Base-by-base conservation (phyloP, 2,888 invertebrate species). In the Rugalucina vietnamica region DNA sequence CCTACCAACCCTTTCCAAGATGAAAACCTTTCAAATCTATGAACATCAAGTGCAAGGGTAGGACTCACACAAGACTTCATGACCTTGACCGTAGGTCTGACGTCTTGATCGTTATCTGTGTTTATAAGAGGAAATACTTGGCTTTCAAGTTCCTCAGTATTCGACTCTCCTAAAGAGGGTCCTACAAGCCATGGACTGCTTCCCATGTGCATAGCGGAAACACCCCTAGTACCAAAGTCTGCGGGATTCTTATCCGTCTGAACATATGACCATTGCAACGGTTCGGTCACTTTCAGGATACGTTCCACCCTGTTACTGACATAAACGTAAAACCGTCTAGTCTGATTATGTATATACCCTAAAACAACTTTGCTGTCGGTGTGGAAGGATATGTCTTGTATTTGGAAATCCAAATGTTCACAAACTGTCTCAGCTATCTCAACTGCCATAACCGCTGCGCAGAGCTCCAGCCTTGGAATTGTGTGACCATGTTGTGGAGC, bases 391-490 rank as follows among this genome's bases (percentile, higher is more conserved):
- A 78, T 70, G 0, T n/a, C 3, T 10, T 65, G 27, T 4, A 71
- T 24, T 8, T 29, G 27, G 18, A 85, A 70, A 24, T 74, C 18
- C 21, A 89, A 27, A 32, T 83, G 65, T 21, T 79, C 76, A 34
- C 60, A 39, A 14, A 85, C 39, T 24, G 70, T 65, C 10, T 82
- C 77, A 3, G 65, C 76, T 1, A 88, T 43, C 50, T 89, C 85
- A 1, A 79, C 70, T 14, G 85, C 86, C 27, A 86, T 27, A 3
- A 86, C 86, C 5, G 87, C 85, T 5, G 81, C 86, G 57, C 83
- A 85, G 0, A 86, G 77, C 65, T 89, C 86, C 10, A 89, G 74
- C 27, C 86, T 72, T 1, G 88, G 84, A 21, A 89, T 84, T 0
- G 88, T 87, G 36, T 79, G 76, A n/a, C 87, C 54, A 32, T 57